Percentiles rank a stretch among this genome's conserved stretches.
Evolutionary conservation across 2,113 vertebrate species (phyloP).

Genomic region (Phaethon lepturus): DNA sequence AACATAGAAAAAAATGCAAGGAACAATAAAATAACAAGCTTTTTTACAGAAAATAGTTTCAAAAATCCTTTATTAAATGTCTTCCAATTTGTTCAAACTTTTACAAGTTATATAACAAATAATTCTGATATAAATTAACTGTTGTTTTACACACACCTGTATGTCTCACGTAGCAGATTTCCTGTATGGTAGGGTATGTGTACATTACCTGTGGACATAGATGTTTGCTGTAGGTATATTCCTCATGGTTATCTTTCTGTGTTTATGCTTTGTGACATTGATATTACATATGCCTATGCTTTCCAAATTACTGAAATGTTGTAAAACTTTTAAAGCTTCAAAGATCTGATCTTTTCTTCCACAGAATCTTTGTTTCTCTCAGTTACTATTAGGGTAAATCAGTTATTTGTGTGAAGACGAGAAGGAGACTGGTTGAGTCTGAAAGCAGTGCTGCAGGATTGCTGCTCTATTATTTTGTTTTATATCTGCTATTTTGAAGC

Average conservation of each 20-base stretch:
- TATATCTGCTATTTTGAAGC: neutral
- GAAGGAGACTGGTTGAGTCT: neutral
- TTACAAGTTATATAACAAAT: neutral
- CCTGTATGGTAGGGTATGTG: neutral
- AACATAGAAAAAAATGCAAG: neutral
- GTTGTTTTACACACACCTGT: neutral
- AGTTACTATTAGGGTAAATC: neutral
- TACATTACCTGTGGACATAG: neutral
- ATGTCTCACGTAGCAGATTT: neutral
- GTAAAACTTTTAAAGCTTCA: neutral
- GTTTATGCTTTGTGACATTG: neutral
- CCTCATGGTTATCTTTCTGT: neutral
- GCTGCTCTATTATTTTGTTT: neutral
- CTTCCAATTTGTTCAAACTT: neutral
- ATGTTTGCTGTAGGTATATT: neutral
- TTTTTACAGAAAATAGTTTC: neutral
- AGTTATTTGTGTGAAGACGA: rapidly evolving
- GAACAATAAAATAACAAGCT: neutral
- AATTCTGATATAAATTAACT: neutral
- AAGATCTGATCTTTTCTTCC: neutral
- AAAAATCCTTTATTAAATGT: neutral
- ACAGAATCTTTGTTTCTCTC: neutral
- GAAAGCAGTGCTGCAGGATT: neutral
- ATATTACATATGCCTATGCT: neutral
- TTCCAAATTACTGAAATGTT: neutral